Percentiles rank a stretch among this genome's conserved stretches.
Evolutionary conservation across 2,797 vertebrate species (phyloP).

Genomic region (Limosa lapponica): DNA sequence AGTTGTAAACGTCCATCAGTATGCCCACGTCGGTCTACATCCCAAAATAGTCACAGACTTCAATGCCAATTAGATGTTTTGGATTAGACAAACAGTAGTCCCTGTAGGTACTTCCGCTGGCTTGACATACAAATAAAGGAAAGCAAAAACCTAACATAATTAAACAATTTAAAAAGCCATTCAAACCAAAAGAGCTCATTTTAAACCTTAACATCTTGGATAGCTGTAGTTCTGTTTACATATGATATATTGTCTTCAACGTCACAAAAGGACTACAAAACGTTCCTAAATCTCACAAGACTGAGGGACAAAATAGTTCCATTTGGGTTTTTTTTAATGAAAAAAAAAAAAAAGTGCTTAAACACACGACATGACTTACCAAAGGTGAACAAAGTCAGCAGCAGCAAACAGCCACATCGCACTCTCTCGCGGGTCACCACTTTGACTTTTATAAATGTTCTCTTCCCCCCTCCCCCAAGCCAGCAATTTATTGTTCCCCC

Average conservation of each 20-base stretch:
- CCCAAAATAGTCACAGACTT: not conserved
- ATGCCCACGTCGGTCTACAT: not conserved
- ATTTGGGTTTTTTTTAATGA: not conserved
- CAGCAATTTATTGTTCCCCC: not conserved
- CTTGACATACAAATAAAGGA: not conserved
- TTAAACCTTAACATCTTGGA: not conserved
- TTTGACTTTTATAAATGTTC: not conserved
- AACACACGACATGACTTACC: not conserved
- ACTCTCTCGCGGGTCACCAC: not conserved
- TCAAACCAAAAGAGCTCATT: not conserved
- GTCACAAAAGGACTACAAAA: not conserved
- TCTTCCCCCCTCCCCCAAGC: not conserved
- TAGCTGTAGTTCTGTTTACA: not conserved
- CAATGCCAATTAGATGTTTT: not conserved
- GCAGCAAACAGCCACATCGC: not conserved
- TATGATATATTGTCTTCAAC: not conserved
- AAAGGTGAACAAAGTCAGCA: not conserved
- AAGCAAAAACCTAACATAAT: not conserved
- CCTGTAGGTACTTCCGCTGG: not conserved
- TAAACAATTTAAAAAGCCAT: not conserved
- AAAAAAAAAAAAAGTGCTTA: not conserved
- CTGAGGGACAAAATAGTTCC: not conserved
- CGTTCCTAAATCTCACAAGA: not conserved
- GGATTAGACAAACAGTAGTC: not conserved
- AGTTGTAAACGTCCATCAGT: not conserved